Percentiles rank a stretch among this genome's conserved stretches.
Evolutionary conservation across 2,888 invertebrate species (phyloP).

Genomic region (Cyrtodaria siliqua): DNA sequence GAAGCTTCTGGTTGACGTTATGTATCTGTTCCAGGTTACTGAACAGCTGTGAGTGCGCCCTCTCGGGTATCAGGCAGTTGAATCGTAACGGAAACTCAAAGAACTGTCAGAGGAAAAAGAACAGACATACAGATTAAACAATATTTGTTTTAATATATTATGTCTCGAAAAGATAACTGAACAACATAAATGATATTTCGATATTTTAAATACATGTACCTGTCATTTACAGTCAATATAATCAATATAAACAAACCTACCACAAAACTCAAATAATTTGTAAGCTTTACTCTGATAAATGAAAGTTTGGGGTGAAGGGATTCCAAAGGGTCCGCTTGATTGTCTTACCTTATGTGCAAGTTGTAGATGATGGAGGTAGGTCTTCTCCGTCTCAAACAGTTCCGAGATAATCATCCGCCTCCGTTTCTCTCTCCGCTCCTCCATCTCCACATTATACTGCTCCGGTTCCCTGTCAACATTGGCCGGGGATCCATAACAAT

Average conservation of each 20-base stretch:
- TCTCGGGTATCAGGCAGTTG: slow-evolving; percentile 79
- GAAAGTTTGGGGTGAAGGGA: not conserved
- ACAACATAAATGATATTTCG: too few species aligned
- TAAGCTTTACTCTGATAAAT: not conserved
- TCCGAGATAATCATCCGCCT: slow-evolving; percentile 89
- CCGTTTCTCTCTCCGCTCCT: slow-evolving; percentile 70
- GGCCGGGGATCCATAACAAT: slow-evolving; percentile 32
- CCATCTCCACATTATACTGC: slow-evolving; percentile 85
- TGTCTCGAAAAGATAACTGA: too few species aligned
- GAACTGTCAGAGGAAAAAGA: too few species aligned
- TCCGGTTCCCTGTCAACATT: slow-evolving; percentile 45
- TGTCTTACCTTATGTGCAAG: slow-evolving; percentile 88
- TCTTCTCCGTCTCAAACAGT: slow-evolving; percentile 90
- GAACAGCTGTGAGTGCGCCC: slow-evolving; percentile 81
- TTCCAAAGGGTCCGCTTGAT: not conserved
- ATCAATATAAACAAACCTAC: not conserved
- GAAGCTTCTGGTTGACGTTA: slow-evolving; percentile 84
- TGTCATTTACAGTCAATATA: not conserved
- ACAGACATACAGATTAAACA: too few species aligned
- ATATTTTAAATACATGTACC: not conserved
- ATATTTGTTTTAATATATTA: not conserved
- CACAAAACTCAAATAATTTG: not conserved
- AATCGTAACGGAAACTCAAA: slow-evolving; percentile 84
- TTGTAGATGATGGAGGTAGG: slow-evolving; percentile 90
- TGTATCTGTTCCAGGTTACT: slow-evolving; percentile 86